Evolutionary conservation across 2,888 invertebrate species (phyloP).

Genomic region (Lasioglossum calceatum): DNA sequence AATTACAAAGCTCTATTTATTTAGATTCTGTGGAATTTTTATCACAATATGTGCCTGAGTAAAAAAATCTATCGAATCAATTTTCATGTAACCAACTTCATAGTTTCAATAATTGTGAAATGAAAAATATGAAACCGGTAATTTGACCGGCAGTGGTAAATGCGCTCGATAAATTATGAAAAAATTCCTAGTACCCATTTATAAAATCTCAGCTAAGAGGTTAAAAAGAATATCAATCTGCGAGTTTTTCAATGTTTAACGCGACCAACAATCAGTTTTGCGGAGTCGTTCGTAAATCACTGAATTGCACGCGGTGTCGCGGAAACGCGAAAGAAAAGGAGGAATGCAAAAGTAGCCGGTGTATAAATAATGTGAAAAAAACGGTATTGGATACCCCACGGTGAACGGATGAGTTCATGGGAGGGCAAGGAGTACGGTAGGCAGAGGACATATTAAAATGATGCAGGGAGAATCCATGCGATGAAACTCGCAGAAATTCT

Average conservation of each 20-base stretch:
- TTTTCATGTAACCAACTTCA: too few relatives aligned
- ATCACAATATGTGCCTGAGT: too few relatives aligned
- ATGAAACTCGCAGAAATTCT: constrained; percentile 65
- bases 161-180: neutral
- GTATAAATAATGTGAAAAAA: constrained; percentile 49
- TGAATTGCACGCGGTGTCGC: constrained; percentile 9
- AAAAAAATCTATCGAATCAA: too few relatives aligned
- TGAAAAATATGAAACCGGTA: too few relatives aligned
- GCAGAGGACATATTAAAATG: constrained; percentile 83
- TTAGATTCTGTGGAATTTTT: too few relatives aligned
- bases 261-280: neutral
- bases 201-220: neutral
- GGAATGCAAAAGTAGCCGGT: neutral
- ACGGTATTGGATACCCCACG: constrained; percentile 62
- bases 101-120: too few relatives aligned
- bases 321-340: neutral
- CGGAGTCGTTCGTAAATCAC: neutral
- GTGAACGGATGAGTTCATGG: constrained; percentile 73
- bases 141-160: neutral
- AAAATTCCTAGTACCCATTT: neutral
- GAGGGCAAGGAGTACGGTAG: constrained; percentile 79
- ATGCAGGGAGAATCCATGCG: constrained; percentile 70
- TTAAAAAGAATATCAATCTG: neutral
- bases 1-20: too few relatives aligned
- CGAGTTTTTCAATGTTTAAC: neutral